phyloP scores from a whole-genome alignment of 2,888 invertebrate species.

The Allolobophora icterica region DNA sequence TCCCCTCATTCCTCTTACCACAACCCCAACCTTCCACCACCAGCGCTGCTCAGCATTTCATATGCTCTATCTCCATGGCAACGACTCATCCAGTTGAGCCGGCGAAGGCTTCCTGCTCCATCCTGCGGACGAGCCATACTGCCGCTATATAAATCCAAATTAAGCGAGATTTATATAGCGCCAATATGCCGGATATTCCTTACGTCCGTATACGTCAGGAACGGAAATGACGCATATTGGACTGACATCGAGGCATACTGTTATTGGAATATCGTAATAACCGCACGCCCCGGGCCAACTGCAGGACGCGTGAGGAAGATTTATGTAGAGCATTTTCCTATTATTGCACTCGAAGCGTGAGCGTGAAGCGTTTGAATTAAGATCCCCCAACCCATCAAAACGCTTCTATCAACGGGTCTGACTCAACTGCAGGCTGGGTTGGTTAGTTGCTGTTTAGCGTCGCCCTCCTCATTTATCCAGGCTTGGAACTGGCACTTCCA shows the following conservation, averaged over 20 bases:
- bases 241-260: neutral
- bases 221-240: neutral
- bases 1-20: neutral
- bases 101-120: neutral
- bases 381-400: neutral
- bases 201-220: neutral
- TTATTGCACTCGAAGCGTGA: neutral
- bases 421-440: too few relatives aligned
- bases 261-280: neutral
- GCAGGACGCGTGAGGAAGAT: neutral
- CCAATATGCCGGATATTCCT: neutral
- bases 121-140: neutral
- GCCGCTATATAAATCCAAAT: neutral
- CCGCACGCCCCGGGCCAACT: neutral
- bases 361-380: neutral
- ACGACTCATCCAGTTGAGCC: neutral
- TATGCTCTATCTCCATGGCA: neutral
- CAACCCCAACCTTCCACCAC: neutral
- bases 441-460: too few relatives aligned
- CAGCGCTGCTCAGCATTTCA: neutral
- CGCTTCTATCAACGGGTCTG: too few relatives aligned
- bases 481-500: too few relatives aligned
- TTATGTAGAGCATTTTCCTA: neutral
- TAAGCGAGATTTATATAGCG: constrained; percentile 11
- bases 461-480: too few relatives aligned